Percentiles rank a stretch among this genome's conserved stretches.
These are phyloP conservation scores for Ichneumon xanthorius DNA, from an alignment of 2,888 invertebrate genomes.

Conservation along the genomic window DNA sequence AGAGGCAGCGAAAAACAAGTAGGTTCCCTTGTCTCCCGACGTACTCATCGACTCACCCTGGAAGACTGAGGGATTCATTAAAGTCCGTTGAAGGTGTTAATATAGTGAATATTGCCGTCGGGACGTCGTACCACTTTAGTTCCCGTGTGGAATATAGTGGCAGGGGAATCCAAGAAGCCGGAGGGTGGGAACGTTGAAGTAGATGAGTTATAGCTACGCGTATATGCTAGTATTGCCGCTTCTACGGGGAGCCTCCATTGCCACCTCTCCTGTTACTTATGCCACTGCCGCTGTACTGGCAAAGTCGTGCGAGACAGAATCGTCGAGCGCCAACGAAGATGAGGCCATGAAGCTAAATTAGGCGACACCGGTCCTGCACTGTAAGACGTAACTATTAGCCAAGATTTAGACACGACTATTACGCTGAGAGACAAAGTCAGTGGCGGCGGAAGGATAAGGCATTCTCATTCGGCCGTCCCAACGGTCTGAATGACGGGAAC, in stretches of 20 bases:
- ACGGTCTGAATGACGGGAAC: not conserved
- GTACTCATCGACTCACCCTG: slow-evolving; percentile 44
- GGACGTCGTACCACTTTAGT: slow-evolving; percentile 73
- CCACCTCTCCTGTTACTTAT: slow-evolving; percentile 37
- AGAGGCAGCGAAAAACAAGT: slow-evolving; percentile 71
- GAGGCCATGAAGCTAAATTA: slow-evolving; percentile 80
- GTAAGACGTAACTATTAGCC: slow-evolving; percentile 79
- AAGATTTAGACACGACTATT: slow-evolving; percentile 76
- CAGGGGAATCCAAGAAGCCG: slow-evolving; percentile 44
- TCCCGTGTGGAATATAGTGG: slow-evolving; percentile 55
- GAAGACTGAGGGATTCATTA: slow-evolving; percentile 82
- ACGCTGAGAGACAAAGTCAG: slow-evolving; percentile 37
- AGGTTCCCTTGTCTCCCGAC: slow-evolving; percentile 63
- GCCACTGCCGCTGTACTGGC: slow-evolving; percentile 40
- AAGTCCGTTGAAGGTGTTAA: slow-evolving; percentile 83
- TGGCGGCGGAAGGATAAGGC: slow-evolving; percentile 5
- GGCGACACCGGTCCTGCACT: slow-evolving; percentile 66
- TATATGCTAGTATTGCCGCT: slow-evolving; percentile 32
- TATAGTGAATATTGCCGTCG: slow-evolving; percentile 81
- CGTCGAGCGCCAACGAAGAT: slow-evolving; percentile 69
- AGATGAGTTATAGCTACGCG: slow-evolving; percentile 54
- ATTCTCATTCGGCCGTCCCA: slow-evolving; percentile 52
- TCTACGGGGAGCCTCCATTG: slow-evolving; percentile 56
- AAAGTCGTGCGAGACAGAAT: slow-evolving; percentile 58
- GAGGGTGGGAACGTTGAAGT: slow-evolving; percentile 53